Conservation (phyloP, 2,797 vertebrate genomes). For the Notoglanidium macrostoma region DNA sequence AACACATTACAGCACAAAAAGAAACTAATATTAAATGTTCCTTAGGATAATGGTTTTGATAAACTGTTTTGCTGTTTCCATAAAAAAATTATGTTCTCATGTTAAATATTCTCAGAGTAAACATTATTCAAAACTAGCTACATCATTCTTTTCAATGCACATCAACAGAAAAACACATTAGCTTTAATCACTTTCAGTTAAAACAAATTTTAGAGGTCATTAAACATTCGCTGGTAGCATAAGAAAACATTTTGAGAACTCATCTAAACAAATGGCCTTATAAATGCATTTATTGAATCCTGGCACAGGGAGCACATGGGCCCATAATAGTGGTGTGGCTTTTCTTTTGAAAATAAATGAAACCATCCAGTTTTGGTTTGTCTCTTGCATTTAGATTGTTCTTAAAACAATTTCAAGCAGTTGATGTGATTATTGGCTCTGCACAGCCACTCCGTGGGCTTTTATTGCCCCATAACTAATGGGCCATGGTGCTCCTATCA, state of each 20-base stretch:
- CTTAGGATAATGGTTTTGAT: neutral
- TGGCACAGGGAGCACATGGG: neutral
- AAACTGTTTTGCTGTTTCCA: neutral
- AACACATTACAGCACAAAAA: neutral
- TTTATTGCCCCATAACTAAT: conserved; percentile 42
- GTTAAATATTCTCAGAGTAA: neutral
- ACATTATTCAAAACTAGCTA: neutral
- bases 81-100: neutral
- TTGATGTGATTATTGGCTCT: conserved; percentile 31
- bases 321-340: too few species aligned
- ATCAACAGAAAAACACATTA: conserved; percentile 6
- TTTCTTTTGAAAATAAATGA: neutral
- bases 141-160: neutral
- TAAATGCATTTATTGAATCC: neutral
- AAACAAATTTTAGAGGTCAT: neutral
- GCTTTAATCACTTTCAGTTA: conserved; percentile 4
- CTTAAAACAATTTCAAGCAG: conserved; percentile 38
- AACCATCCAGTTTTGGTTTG: neutral
- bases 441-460: conserved; percentile 10
- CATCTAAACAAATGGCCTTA: conserved; percentile 19
- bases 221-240: neutral
- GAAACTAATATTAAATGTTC: neutral
- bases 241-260: neutral
- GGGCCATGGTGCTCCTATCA: conserved; percentile 41
- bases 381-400: conserved; percentile 29